Evolutionary conservation across 2,797 vertebrate genomes (phyloP).

Genomic region (Acipenser transmontanus): DNA sequence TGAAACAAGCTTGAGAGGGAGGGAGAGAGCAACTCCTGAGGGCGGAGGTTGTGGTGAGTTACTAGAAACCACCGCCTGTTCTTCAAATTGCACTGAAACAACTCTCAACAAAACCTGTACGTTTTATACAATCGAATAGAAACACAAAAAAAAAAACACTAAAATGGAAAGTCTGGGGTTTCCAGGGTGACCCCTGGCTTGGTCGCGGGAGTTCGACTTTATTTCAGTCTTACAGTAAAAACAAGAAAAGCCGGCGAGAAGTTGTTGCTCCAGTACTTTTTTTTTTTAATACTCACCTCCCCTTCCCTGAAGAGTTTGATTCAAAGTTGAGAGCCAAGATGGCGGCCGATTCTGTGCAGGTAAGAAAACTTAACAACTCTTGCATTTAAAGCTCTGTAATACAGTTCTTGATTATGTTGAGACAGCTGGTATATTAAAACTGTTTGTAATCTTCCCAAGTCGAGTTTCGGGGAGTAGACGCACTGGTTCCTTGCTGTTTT

Average conservation of each 20-base stretch:
- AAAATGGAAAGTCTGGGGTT: constrained; percentile 40
- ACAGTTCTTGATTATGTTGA: too few species aligned
- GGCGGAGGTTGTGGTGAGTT: constrained; percentile 39
- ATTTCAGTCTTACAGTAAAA: constrained; percentile 20
- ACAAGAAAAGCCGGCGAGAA: constrained; percentile 36
- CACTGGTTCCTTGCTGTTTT: too few species aligned
- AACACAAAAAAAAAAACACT: constrained; percentile 22
- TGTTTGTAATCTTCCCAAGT: too few species aligned
- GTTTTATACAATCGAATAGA: constrained; percentile 2
- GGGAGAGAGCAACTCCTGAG: constrained; percentile 33
- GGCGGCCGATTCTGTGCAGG: constrained; percentile 74
- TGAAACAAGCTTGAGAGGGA: not conserved
- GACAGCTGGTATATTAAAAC: too few species aligned
- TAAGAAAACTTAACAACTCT: constrained; percentile 71
- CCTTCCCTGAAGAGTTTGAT: constrained; percentile 56
- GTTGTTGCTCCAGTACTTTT: constrained; percentile 18
- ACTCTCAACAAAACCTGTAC: not conserved
- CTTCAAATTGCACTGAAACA: not conserved
- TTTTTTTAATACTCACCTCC: constrained; percentile 38
- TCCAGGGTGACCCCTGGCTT: constrained; percentile 43
- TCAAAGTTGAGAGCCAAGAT: constrained; percentile 73
- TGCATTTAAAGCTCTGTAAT: constrained; percentile 42
- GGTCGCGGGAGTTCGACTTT: constrained; percentile 23
- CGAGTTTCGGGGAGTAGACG: too few species aligned
- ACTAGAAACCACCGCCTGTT: not conserved